A percentile compares a stretch with the other conserved stretches of the same genome.
Conservation (phyloP, 2,113 vertebrate species). For the Bagarius yarrelli region DNA sequence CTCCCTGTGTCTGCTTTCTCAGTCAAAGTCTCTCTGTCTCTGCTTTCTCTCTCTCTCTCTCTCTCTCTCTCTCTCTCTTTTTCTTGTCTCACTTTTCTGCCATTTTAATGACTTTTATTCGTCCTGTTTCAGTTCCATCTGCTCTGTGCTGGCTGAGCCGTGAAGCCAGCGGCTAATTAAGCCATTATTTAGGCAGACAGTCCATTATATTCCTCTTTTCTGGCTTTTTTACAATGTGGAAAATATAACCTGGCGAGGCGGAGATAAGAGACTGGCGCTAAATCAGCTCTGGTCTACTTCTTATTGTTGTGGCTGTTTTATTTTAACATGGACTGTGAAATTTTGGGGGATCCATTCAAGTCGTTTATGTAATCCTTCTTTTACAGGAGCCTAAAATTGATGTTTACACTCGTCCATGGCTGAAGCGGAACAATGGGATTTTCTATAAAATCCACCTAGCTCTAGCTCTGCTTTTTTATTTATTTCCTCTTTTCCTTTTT, state of each 20-base stretch:
- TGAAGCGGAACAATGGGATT: constrained; percentile 39
- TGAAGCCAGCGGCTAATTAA: constrained; percentile 48
- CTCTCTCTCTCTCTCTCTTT: constrained; percentile 8
- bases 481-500: constrained; percentile 10
- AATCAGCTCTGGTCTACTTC: not conserved
- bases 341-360: constrained; percentile 32
- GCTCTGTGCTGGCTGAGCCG: constrained; percentile 30
- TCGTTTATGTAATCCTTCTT: constrained; percentile 44
- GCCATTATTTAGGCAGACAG: constrained; percentile 48
- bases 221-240: constrained; percentile 21
- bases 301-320: constrained; percentile 18
- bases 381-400: constrained; percentile 32
- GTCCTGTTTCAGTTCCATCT: constrained; percentile 53
- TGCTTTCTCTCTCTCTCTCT: not conserved
- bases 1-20: not conserved
- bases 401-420: constrained; percentile 31
- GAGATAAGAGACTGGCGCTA: constrained; percentile 30
- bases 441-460: constrained; percentile 22
- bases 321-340: constrained; percentile 27
- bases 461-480: constrained; percentile 28
- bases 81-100: constrained; percentile 16
- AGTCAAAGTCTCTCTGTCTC: not conserved
- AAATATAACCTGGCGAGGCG: constrained; percentile 38
- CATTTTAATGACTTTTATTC: constrained; percentile 47
- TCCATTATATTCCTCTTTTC: constrained; percentile 41